Base-by-base conservation (phyloP, 2,113 vertebrate species). In the Vimba vimba region DNA sequence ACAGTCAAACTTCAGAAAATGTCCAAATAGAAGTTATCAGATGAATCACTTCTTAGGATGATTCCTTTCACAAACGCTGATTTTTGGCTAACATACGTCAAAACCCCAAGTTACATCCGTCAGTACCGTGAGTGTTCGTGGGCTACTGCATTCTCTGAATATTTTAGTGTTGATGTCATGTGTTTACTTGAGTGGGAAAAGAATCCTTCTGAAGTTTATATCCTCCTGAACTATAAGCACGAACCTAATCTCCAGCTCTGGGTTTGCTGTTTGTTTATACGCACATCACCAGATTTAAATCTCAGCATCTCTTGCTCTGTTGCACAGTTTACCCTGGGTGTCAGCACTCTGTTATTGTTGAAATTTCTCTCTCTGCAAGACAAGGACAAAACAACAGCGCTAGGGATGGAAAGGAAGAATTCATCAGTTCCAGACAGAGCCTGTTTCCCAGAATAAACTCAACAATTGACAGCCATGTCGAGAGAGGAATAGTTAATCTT, bases 281-380 rank as follows among this genome's bases (percentile, higher is more conserved):
- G 4, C 27, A 80, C 59, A 80, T 1, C 25, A 12, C 19, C 60
- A 33, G 43, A 81, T 81, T 66, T 9, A 64, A 25, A 66, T 30
- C 60, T 66, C 55, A n/a, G 27, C 23, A 27, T n/a, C 13, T 78
- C 50, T 27, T 19, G 57, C 21, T 79, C 33, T 62, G 36, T 60
- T 15, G 13, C 27, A 30, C 13, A 66, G 13, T 30, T 66, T 66
- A 66, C 64, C 27, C 39, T 45, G 71, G 43, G 39, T 82, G 80
- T 82, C 39, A 55, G 60, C 39, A 50, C 60, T 71, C 64, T 83
- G 62, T 52, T 80, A 62, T 64, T 80, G 78, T 60, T 60, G 55
- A 60, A 60, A 79, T 33, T 2, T 79, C 77, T 60, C 52, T 60
- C 11, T 60, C 19, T 33, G 30, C 33, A 23, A 81, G 59, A 64